Evolutionary conservation across 2,797 vertebrate genomes (phyloP).

Genomic region (Sebastes aleutianus): DNA sequence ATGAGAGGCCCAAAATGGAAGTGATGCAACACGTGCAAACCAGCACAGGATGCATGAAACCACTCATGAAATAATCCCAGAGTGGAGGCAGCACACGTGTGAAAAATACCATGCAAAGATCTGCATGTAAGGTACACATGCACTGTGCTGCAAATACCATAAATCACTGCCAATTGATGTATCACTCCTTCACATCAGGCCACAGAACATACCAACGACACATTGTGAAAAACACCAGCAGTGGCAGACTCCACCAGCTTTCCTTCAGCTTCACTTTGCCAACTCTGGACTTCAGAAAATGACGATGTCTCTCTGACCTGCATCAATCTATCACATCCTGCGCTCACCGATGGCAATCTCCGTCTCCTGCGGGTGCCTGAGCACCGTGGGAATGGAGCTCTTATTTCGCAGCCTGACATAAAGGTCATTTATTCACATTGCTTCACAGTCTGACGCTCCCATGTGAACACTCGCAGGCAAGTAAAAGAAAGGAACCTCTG

Average conservation of each 20-base stretch:
- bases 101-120: background rate
- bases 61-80: background rate
- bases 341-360: background rate
- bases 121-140: conserved; percentile 7
- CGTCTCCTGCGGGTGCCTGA: conserved; percentile 22
- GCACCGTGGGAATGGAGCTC: conserved; percentile 68
- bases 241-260: background rate
- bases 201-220: conserved; percentile 58
- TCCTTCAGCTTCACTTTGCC: conserved; percentile 16
- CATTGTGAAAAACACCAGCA: conserved; percentile 56
- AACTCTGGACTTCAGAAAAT: background rate
- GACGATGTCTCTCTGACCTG: conserved; percentile 40
- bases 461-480: conserved; percentile 67
- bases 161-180: conserved; percentile 30
- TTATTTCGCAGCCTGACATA: conserved; percentile 70
- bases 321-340: conserved; percentile 41
- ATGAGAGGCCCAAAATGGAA: background rate
- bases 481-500: conserved; percentile 51
- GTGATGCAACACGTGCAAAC: background rate
- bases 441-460: conserved; percentile 63
- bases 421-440: conserved; percentile 72
- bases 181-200: conserved; percentile 20
- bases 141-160: conserved; percentile 32
- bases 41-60: background rate
- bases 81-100: background rate